Base-by-base conservation (phyloP, 2,797 vertebrate genomes). In the Bradypodion pumilum region DNA sequence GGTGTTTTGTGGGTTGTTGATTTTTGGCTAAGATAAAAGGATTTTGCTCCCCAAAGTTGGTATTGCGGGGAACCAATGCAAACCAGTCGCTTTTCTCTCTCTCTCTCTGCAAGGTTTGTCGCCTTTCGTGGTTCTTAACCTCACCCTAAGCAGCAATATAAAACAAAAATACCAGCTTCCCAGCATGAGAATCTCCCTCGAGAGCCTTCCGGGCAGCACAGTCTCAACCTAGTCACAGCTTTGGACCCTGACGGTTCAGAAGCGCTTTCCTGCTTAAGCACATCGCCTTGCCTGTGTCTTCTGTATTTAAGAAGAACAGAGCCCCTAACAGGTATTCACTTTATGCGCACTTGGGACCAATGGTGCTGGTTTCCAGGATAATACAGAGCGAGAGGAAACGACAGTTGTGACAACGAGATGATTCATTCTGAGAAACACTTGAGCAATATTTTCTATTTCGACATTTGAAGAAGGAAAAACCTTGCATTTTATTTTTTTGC, bases 131-230 rank as follows among this genome's bases (percentile, higher is more conserved):
- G 52, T 49, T 68, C 56, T 65, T 12, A 25, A 42, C 37, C n/a
- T 29, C 21, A 7, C 19, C 29, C 42, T 44, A 9, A 59, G 37
- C 46, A 85, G 83, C 59, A 85, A 85, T 85, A 85, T 85, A 85
- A 80, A 78, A 52, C 15, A 82, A 49, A 62, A 27, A 8, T 27
- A 8, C 2, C 49, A 23, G 27, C 15, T 25, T 44, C 3, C 3
- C 29, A 25, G 2, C 32, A 6, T 21, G 46, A 44, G 19, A 44
- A 2, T 2, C 23, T 60, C n/a, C n/a, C 7, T 68, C 7, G 40
- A 3, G 2, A 27, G n/a, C 10, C 62, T 66, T 65, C 27, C 19
- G 15, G 70, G n/a, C 62, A 40, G 23, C 60, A 12, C 25, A 29
- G 4, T 9, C 16, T 23, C 29, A 12, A 52, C 66, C 7, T 25